Percentiles rank a stretch among this genome's conserved stretches.
These are phyloP conservation scores for Stegana nigrithorax DNA, from an alignment of 2,888 invertebrate genomes.

Conservation along the genomic window DNA sequence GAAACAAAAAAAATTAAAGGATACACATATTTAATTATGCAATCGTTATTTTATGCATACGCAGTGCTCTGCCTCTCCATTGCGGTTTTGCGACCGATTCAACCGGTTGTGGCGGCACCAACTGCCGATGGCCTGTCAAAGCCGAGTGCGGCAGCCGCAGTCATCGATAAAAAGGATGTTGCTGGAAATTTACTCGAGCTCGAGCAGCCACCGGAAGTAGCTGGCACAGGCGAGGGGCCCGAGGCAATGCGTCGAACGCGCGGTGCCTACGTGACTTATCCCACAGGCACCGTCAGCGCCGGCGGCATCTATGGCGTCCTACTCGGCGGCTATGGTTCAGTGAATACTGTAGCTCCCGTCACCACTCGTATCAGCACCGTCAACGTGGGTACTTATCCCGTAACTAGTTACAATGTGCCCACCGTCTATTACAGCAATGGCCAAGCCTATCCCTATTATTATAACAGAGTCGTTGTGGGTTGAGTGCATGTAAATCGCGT, in stretches of 20 bases:
- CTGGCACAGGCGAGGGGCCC: constrained; percentile 36
- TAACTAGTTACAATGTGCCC: constrained; percentile 32
- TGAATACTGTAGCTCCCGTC: too few relatives aligned
- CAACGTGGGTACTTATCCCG: constrained; percentile 28
- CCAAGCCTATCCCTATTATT: constrained; percentile 32
- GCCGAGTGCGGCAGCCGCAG: constrained; percentile 32
- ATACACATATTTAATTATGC: constrained; percentile 47
- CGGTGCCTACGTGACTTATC: constrained; percentile 32
- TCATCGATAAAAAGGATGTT: constrained; percentile 52
- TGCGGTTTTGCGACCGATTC: constrained; percentile 26
- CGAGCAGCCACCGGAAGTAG: constrained; percentile 56
- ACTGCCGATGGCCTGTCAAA: constrained; percentile 32
- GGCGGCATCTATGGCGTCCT: constrained; percentile 31
- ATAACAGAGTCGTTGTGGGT: constrained; percentile 22
- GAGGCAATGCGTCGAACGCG: constrained; percentile 22
- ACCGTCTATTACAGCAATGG: constrained; percentile 32
- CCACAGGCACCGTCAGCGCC: constrained; percentile 30
- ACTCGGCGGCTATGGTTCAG: constrained; percentile 14
- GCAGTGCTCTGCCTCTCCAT: constrained; percentile 12
- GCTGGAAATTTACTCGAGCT: constrained; percentile 56
- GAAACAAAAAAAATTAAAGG: too few relatives aligned
- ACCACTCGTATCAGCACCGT: too few relatives aligned
- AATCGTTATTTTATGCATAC: constrained; percentile 23
- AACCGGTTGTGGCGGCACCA: constrained; percentile 29
- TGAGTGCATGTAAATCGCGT: constrained; percentile 9